A percentile compares a stretch with the other conserved stretches of the same genome.
Conservation (phyloP, 2,113 vertebrate genomes). For the human (Homo sapiens) region GRCh38 chr9:111138501-111139000, state of each 20-base stretch:
- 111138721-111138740: neutral
- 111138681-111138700: neutral
- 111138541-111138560: neutral
- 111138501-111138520: neutral
- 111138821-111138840: too few relatives aligned
- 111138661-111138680: neutral
- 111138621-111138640: neutral
- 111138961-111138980: neutral
- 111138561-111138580: neutral
- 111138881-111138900: neutral
- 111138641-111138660: neutral
- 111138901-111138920: neutral
- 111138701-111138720: neutral
- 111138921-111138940: neutral
- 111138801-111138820: too few relatives aligned
- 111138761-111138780: too few relatives aligned
- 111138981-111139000: neutral
- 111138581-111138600: neutral
- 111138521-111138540: neutral
- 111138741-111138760: too few relatives aligned
- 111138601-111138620: neutral
- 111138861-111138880: too few relatives aligned
- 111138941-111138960: neutral
- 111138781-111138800: too few relatives aligned
- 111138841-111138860: too few relatives aligned